These are phyloP conservation scores for Chloromyia formosa DNA, from an alignment of 2,888 invertebrate species.

Conservation along the genomic window DNA sequence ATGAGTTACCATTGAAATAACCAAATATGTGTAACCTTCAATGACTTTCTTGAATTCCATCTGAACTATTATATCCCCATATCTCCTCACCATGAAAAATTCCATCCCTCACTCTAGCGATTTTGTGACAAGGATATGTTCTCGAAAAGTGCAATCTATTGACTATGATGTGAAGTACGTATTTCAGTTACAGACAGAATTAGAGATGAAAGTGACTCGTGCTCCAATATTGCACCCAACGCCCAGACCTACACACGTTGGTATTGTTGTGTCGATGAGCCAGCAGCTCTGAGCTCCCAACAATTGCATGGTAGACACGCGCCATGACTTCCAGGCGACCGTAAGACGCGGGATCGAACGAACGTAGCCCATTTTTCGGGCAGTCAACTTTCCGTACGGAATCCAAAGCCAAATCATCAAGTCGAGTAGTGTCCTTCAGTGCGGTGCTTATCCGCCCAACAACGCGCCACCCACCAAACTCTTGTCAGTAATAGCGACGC, in stretches of 20 bases:
- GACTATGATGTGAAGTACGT: background rate
- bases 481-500: slow-evolving; percentile 25
- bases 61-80: too few species aligned
- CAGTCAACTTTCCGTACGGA: slow-evolving; percentile 24
- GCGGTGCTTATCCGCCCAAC: background rate
- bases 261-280: too few species aligned
- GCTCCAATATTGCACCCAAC: too few species aligned
- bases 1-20: too few species aligned
- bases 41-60: too few species aligned
- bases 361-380: slow-evolving; percentile 29
- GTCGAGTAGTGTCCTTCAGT: slow-evolving; percentile 29
- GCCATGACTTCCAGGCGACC: slow-evolving; percentile 21
- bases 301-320: slow-evolving; percentile 6
- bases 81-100: too few species aligned
- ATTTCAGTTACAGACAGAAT: slow-evolving; percentile 30
- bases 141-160: slow-evolving; percentile 30
- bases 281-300: background rate
- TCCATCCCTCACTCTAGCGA: too few species aligned
- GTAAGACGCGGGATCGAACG: background rate
- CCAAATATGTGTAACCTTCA: too few species aligned
- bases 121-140: background rate
- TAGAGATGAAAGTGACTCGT: background rate
- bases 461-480: background rate
- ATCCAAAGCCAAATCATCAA: background rate
- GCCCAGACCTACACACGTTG: background rate